Base-by-base conservation (phyloP, 2,888 invertebrate species). In the Spialia ferax region DNA sequence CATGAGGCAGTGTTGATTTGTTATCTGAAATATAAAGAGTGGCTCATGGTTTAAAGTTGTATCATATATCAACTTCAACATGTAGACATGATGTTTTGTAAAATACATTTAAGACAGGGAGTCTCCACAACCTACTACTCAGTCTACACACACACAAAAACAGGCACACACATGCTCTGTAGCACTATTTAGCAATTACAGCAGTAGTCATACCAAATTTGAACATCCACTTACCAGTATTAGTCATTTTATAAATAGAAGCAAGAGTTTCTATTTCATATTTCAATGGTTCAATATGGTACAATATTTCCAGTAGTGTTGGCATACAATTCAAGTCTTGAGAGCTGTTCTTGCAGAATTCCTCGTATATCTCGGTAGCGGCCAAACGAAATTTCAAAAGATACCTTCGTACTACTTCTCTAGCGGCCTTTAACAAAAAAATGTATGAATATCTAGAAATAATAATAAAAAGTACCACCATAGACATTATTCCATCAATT, bases 361-460 rank as follows among this genome's bases (percentile, higher is more conserved):
- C 85, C 10, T 90, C 88, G 66, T 83, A 94, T 70, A 94, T 85
- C 18, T 83, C 81, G 0, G 93, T 93, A 0, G 92, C 88, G n/a
- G 76, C 84, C 15, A 95, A 82, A 2, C 95, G 94, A 78, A 95
- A 96, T 42, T 95, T 94, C 22, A 95, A 80, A 20, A 96, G 82
- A 75, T 95, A 96, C 15, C 92, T 89, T 65, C 94, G 89, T 20
- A 96, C 88, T 18, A 95, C 95, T 73, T 95, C 94, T 73, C 96
- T 95, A 54, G 96, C 88, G 5, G 96, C 95, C 96, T 96, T 72
- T 52, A 22, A 7, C 7, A 48, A 48, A 48, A n/a, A 38, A n/a
- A n/a, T n/a, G n/a, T 11, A 29, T 0, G 1, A 11, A 35, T 13
- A 35, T 11, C 7, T 29, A 6, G 8, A 29, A 29, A 8, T 29